phyloP scores from a whole-genome alignment of 2,888 invertebrate species.

The Tetragnatha montana region DNA sequence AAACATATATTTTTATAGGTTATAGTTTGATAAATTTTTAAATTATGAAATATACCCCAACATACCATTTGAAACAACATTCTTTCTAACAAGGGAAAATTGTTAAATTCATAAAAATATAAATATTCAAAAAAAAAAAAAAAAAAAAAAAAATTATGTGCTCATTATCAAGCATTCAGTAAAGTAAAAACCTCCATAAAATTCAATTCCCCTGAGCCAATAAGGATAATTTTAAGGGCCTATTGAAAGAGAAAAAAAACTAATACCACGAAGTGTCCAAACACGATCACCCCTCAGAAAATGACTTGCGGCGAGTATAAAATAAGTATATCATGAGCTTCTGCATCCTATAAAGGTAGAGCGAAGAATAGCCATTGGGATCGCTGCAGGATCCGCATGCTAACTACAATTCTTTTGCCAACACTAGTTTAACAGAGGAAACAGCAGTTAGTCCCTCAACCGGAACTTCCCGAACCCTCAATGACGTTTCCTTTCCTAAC shows the following conservation, averaged over 20 bases:
- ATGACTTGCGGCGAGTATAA: conserved; percentile 1
- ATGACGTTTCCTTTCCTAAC: conserved; percentile 63
- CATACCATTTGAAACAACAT: no score
- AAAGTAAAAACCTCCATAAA: no score
- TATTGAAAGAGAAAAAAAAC: neutral
- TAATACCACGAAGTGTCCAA: neutral
- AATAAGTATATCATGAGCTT: conserved; percentile 8
- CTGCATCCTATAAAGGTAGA: conserved; percentile 32
- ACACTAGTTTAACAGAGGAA: conserved; percentile 65
- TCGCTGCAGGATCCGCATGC: conserved; percentile 47
- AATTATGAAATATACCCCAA: no score
- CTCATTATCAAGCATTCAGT: no score
- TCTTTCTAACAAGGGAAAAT: no score
- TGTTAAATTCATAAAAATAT: no score
- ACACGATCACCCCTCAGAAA: neutral
- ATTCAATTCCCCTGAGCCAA: no score
- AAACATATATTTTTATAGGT: no score
- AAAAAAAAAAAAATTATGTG: no score
- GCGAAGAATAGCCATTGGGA: conserved; percentile 44
- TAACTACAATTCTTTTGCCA: conserved; percentile 62
- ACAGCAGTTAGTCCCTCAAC: conserved; percentile 65
- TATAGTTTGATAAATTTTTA: no score
- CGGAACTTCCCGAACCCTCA: conserved; percentile 57
- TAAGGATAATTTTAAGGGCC: no score
- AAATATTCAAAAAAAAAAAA: no score